Evolutionary conservation across 92 coral and sea anemone genomes (phyloP), one percentile per base, ranked within the genome.

Genomic region (Anthopleura xanthogrammica): DNA sequence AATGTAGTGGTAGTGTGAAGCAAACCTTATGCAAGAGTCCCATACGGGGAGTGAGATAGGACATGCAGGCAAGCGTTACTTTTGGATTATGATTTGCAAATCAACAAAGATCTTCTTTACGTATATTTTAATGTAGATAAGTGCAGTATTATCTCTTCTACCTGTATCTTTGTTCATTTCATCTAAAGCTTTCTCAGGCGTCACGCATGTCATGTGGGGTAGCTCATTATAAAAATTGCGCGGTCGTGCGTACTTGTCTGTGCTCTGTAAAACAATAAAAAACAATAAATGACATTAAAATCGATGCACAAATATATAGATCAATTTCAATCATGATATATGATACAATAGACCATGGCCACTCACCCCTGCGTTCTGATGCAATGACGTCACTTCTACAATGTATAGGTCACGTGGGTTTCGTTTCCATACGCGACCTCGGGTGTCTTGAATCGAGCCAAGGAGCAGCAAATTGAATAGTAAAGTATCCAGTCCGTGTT

Each of bases 361-460:
- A 52, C 81, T 80, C 66, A 80, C 83, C 83, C 23, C 36, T 17
- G 50, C 42, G 52, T 64, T n/a, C 4, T 43, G 16, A 64, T 64
- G 29, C 4, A 77, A 20, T 22, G 91, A 57, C 36, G 97, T 95
- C 78, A 92, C 43, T 82, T 95, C 98, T 60, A 95, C 88, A 24
- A 87, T 90, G 87, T 92, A 95, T 81, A 95, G 79, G 83, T 95
- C 98, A 82, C 89, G 86, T 71, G 91, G 78, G 19, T 89, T 84
- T 57, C 94, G 85, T 82, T 92, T 87, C 98, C 98, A 95, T 40
- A 95, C 92, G 58, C 88, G 92, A 50, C 93, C 96, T 46, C 87
- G 86, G 57, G 79, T 76, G 48, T 92, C 95, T 50, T 84, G 85
- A 65, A 95, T 80, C 66, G 89, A 85, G 75, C 94, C 93, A 80